Evolutionary conservation across 2,797 vertebrate genomes (phyloP), one percentile per base, ranked within the genome.

Genomic region (Chrosomus eos): DNA sequence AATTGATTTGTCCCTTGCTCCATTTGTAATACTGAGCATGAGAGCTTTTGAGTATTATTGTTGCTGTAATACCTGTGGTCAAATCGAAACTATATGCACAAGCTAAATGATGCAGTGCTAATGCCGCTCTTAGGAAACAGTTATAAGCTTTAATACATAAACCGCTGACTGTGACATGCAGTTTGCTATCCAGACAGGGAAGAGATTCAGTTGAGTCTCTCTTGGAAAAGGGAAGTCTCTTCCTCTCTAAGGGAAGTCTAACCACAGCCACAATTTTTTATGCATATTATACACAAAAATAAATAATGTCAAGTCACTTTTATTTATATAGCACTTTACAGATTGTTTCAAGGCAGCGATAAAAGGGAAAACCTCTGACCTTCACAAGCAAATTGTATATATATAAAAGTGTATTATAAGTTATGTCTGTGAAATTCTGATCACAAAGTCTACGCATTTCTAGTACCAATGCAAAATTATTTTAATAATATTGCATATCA

Each of bases 31-130:
- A 33, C 31, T 19, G 31, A 21, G 18, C 18, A 33, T 16, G 36
- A 45, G 66, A 16, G 6, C 33, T 45, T 51, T 45, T 33, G 19
- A 60, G 19, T 78, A 76, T 83, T 84, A 70, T 78, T 84, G 74
- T 84, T 84, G 53, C 38, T 45, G 36, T n/a, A 78, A 26, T 84
- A 77, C 64, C 82, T 78, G 66, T 78, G 74, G 74, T 71, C 64
- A 70, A 55, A 55, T 60, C 23, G 36, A 84, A 77, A 77, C 36
- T 70, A 48, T 28, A 53, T 9, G 21, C 43, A 53, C 43, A 21
- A 75, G 60, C 28, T 66, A 67, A 80, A 38, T 40, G 14, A 71
- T 58, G 62, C 79, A 40, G 48, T 70, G 33, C 33, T 28, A 81
- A 81, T 55, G 33, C 55, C 48, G 55, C 53, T 45, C 38, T 19